Conservation (phyloP, 2,888 invertebrate species). For the Pristionchus mayeri region DNA sequence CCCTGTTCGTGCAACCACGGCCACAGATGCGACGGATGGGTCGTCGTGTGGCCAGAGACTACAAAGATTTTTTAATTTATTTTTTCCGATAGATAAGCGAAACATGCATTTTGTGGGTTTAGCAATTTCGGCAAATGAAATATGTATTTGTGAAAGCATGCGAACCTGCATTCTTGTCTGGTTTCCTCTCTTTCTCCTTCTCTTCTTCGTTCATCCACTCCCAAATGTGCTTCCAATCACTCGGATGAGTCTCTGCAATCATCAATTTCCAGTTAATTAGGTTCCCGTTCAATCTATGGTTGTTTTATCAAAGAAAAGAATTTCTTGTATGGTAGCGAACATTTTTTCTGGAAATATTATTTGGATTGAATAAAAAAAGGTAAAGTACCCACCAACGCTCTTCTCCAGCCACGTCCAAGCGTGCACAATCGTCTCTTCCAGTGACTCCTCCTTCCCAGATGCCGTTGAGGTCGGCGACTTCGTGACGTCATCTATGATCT, state of each 20-base stretch:
- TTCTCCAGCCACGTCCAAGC: slow-evolving; percentile 29
- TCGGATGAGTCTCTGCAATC: neutral
- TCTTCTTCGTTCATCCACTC: slow-evolving; percentile 25
- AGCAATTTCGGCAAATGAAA: neutral
- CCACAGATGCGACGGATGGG: neutral
- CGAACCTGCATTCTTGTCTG: neutral
- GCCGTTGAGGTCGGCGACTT: neutral
- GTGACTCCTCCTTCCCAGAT: neutral
- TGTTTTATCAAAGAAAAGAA: too few species aligned
- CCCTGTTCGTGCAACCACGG: slow-evolving; percentile 27
- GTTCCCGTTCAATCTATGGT: too few species aligned
- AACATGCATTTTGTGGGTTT: neutral
- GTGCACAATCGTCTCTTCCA: neutral
- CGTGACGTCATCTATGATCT: neutral
- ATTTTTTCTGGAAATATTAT: too few species aligned
- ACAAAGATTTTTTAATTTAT: neutral
- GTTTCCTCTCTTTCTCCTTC: neutral
- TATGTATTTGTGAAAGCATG: too few species aligned
- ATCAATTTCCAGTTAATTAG: too few species aligned
- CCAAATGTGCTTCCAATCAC: slow-evolving; percentile 8
- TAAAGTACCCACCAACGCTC: neutral
- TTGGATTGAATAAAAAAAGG: too few species aligned
- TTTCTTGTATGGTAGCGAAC: too few species aligned
- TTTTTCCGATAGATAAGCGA: neutral
- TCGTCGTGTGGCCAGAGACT: neutral